Conservation (phyloP, 2,888 invertebrate species). For the Epiblema foenella region DNA sequence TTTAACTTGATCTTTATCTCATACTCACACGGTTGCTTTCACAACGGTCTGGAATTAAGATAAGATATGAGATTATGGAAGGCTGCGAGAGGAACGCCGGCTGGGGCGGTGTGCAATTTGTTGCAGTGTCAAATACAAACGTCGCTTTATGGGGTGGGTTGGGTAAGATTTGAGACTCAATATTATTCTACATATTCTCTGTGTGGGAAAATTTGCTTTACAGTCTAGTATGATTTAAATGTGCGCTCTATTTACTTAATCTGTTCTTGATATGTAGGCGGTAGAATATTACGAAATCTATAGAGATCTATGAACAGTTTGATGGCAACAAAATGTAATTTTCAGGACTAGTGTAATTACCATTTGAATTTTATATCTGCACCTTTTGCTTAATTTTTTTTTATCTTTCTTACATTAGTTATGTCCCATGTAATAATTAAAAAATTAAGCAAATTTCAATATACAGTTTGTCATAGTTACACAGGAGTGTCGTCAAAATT, state of each 20-base stretch:
- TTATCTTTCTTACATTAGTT: no score
- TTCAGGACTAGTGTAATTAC: background rate
- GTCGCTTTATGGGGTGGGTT: conserved; percentile 44
- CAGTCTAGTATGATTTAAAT: background rate
- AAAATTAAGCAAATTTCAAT: no score
- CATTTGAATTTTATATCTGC: background rate
- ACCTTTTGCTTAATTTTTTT: background rate
- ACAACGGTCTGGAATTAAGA: background rate
- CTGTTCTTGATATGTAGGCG: no score
- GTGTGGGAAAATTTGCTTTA: background rate
- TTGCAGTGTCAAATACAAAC: conserved; percentile 52
- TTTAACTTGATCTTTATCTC: background rate
- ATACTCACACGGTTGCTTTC: background rate
- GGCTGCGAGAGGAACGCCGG: conserved; percentile 1
- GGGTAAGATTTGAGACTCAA: conserved; percentile 44
- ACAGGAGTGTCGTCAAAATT: no score
- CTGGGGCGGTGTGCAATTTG: conserved; percentile 48
- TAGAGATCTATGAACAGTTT: background rate
- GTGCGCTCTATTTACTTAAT: no score
- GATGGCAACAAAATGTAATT: background rate
- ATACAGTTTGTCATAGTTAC: no score
- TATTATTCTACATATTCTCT: conserved; percentile 4
- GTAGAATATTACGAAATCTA: background rate
- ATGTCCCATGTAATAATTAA: no score
- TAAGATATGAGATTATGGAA: conserved; percentile 9